These are phyloP conservation scores for Petrophora chlorosata DNA, from an alignment of 2,888 invertebrate genomes.

Conservation along the genomic window DNA sequence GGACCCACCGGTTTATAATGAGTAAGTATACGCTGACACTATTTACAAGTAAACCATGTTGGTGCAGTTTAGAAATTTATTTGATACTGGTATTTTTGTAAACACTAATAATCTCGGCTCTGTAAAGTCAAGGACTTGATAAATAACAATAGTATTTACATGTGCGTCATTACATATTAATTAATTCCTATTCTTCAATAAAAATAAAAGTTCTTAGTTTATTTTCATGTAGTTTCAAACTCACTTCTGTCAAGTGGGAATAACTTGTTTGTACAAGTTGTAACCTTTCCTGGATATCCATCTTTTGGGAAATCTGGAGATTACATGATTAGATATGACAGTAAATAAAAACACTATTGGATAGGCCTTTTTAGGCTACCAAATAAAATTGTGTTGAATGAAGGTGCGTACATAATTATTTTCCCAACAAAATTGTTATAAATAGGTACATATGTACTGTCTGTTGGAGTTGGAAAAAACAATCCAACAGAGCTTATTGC, in stretches of 20 bases:
- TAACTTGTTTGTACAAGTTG: neutral
- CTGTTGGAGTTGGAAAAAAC: too few species aligned
- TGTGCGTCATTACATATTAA: neutral
- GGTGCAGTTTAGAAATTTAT: too few species aligned
- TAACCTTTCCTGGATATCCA: neutral
- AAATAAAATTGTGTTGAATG: too few species aligned
- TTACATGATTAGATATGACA: too few species aligned
- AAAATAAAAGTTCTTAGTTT: neutral
- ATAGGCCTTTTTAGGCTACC: too few species aligned
- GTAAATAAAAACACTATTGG: too few species aligned
- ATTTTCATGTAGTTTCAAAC: neutral
- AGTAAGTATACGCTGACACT: constrained; percentile 59
- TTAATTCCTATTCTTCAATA: neutral
- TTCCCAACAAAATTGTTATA: too few species aligned
- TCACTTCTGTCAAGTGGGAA: neutral
- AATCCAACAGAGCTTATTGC: too few species aligned
- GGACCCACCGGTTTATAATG: constrained; percentile 56
- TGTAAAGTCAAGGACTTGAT: constrained; percentile 8
- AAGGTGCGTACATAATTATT: too few species aligned
- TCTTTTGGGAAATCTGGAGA: neutral
- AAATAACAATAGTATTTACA: constrained; percentile 8
- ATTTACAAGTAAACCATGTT: neutral
- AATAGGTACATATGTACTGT: too few species aligned
- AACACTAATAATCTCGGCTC: neutral
- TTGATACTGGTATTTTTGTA: too few species aligned